A percentile compares a stretch with the other conserved stretches of the same genome.
These are phyloP conservation scores for Oscheius sp. DNA, from an alignment of 2,888 invertebrate genomes.

Conservation along the genomic window DNA sequence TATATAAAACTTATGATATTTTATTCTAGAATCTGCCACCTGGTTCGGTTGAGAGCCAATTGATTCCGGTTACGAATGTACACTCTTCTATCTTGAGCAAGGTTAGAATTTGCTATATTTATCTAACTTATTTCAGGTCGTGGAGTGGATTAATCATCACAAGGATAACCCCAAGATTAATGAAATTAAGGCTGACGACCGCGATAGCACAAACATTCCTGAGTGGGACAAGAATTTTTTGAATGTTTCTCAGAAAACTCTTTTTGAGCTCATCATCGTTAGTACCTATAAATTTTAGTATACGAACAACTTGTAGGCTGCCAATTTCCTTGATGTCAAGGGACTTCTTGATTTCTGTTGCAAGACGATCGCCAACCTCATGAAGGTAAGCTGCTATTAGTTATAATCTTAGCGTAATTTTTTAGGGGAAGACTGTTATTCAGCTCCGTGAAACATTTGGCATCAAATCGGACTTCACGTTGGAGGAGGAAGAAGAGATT, in stretches of 20 bases:
- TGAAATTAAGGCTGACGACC: background rate
- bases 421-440: conserved; percentile 13
- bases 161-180: background rate
- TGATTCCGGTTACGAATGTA: background rate
- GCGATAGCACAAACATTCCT: background rate
- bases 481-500: conserved; percentile 6
- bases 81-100: background rate
- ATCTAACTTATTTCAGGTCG: background rate
- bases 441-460: background rate
- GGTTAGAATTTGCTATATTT: background rate
- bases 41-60: background rate
- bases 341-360: conserved; percentile 5
- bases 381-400: conserved; percentile 4
- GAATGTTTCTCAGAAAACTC: background rate
- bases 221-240: conserved; percentile 18
- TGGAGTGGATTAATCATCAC: conserved; percentile 16
- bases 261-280: conserved; percentile 5
- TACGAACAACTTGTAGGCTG: background rate
- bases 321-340: conserved; percentile 13
- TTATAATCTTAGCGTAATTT: background rate
- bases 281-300: background rate
- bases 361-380: background rate
- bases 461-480: background rate
- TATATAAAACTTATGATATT: background rate
- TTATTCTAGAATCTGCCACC: conserved; percentile 2